Evolutionary conservation across 2,113 vertebrate genomes (phyloP), one percentile per base, ranked within the genome.

Genomic region (Girardinichthys multiradiatus): DNA sequence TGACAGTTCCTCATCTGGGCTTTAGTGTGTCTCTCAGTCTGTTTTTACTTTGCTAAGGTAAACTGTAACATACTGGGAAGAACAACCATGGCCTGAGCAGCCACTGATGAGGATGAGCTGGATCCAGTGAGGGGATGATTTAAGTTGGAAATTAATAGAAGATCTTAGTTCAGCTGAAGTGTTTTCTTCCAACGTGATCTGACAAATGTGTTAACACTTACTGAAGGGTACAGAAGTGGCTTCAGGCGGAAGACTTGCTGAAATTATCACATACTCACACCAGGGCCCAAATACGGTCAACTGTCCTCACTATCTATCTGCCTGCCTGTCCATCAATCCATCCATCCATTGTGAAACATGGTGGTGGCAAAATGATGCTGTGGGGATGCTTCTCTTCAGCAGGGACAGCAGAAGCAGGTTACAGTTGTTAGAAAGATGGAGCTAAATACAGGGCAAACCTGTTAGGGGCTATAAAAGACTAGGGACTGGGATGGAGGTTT

Each of bases 121-220:
- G 1, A 0, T 42, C 42, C 0, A 2, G 11, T 19, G 62, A 68
- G 2, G n/a, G 12, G 12, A 13, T 3, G 27, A 35, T 59, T 54
- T 13, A 28, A 58, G 17, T 7, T 57, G 13, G 24, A 31, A 14
- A 69, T 57, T 1, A 4, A 67, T 28, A 30, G 4, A 62, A 27
- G 3, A 62, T 28, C 64, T 72, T 7, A 48, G 30, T 57, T 58
- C 37, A 35, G n/a, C 58, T 69, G 35, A 30, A 15, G 37, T 60
- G 48, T 24, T 6, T 19, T 7, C 9, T n/a, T 27, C 28, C 31
- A 74, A 62, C 15, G n/a, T n/a, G 4, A 61, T 62, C 59, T 65
- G 61, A 78, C 74, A 75, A 37, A 64, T 48, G 27, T 78, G 74
- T 84, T 77, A 64, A 26, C 79, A 81, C 68, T 59, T 48, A 28